Evolutionary conservation across 1,140 invertebrate species (phyloP), one percentile per base, ranked within the genome.

Genomic region (Papilio machaon): DNA sequence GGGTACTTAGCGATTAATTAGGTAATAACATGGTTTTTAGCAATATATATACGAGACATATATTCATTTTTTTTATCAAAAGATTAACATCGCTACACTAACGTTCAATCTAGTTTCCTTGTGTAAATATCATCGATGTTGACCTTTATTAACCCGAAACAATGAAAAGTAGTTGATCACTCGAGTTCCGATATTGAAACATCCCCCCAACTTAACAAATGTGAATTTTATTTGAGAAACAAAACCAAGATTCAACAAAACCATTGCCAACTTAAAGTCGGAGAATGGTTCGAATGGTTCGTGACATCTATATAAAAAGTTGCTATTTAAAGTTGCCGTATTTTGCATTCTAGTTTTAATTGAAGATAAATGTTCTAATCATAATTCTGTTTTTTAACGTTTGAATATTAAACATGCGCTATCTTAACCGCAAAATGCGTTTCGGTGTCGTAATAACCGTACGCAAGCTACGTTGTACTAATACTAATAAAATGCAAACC

Each of bases 281-380:
- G 30, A 5, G n/a, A n/a, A n/a, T n/a, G n/a, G n/a, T n/a, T n/a
- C n/a, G 64, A 67, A 35, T 30, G 23, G 19, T 64, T 67, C 30
- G 11, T 35, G 15, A 35, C 15, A 67, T 67, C 11, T 1, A 4
- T 35, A 35, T 67, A 67, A 67, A 67, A 67, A 67, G 64, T 67
- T 67, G 64, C 17, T 67, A 35, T 67, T 30, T 67, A 23, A 30
- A 67, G 64, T 38, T 8, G 30, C 64, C 64, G 35, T 67, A 35
- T 35, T 67, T 67, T 10, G 64, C 6, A 35, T 35, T 35, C 30
- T 4, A 11, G 13, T 4, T 35, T 1, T 23, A 64, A 30, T 67
- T 67, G 35, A 35, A 67, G 30, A 64, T 64, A 13, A 64, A 67
- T 67, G 64, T 38, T 67, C 13, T 35, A 67, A 67, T 30, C 64